phyloP scores from a whole-genome alignment of 2,113 vertebrate species.

The Apaloderma vittatum region DNA sequence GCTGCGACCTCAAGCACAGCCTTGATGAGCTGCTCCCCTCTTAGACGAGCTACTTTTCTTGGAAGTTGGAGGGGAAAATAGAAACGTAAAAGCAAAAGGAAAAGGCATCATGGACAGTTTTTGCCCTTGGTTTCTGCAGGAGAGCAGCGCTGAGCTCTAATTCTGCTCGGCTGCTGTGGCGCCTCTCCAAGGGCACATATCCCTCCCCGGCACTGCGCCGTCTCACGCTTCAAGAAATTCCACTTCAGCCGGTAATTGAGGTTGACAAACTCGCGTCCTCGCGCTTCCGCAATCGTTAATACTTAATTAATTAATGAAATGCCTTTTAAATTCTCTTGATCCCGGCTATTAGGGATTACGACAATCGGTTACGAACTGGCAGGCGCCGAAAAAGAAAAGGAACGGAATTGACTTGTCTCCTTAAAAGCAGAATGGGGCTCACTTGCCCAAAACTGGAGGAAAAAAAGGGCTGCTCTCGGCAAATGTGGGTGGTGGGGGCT shows the following conservation, averaged over 20 bases:
- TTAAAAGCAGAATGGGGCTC: background rate
- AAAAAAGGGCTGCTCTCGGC: background rate
- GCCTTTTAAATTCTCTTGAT: background rate
- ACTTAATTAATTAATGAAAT: slow-evolving; percentile 16
- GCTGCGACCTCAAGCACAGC: background rate
- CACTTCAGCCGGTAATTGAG: background rate
- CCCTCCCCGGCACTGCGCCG: accelerated
- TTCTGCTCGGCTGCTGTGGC: background rate
- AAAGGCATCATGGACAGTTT: background rate
- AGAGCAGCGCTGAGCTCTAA: background rate
- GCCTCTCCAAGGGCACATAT: background rate
- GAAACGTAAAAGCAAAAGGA: background rate
- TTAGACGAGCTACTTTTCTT: background rate
- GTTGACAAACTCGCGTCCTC: background rate
- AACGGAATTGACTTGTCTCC: background rate
- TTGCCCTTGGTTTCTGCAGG: background rate
- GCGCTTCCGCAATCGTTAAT: background rate
- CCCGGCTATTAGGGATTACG: background rate
- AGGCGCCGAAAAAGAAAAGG: background rate
- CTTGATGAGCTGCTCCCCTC: background rate
- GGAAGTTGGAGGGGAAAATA: background rate
- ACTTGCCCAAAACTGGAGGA: accelerated
- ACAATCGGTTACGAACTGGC: background rate
- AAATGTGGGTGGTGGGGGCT: accelerated
- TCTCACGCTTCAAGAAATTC: background rate